Evolutionary conservation across 2,888 invertebrate genomes (phyloP), one percentile per base, ranked within the genome.

Genomic region (Eueremaeus valkanovi): DNA sequence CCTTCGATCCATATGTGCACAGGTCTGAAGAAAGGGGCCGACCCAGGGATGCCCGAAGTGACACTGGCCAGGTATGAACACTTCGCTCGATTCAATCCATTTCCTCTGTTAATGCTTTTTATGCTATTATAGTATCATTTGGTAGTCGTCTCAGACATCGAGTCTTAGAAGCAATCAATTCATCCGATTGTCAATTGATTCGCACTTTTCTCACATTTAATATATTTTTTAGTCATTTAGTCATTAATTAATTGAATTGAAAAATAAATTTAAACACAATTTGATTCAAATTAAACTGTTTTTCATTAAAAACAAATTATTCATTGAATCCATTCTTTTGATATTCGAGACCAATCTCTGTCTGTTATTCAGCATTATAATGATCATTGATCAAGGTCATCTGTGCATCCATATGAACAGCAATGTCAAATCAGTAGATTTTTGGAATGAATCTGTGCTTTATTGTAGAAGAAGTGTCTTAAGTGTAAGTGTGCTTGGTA

Each of bases 21-120:
- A 74, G 74, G 74, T 61, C 68, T 75, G 29, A 75, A 75, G 70
- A 61, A 75, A 75, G 75, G 75, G 1, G 42, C 75, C 1, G 75
- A 75, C 72, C 75, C 42, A 29, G 75, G 75, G 21, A 70, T 75
- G 70, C 75, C 75, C 18, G 75, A 75, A 58, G n/a, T 75, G 29
- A 75, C 27, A 31, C 40, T 75, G 9, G 33, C 72, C 31, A 75
- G 75, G 75, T 75, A 33, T 51, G 66, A 58, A 40, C n/a, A n/a
- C n/a, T 45, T 45, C 49, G 24, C 40, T 21, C 33, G 0, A 36
- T 68, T 74, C 1, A 21, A 18, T 24, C n/a, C 21, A 40, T 68
- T 61, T 61, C 24, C 58, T 11, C 3, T 51, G 6, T 58, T 8
- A 31, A 40, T 24, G 24, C 49, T 72, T 24, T 75, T 24, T 24